phyloP scores from a whole-genome alignment of 2,888 invertebrate species.

The Byasa hedistus region DNA sequence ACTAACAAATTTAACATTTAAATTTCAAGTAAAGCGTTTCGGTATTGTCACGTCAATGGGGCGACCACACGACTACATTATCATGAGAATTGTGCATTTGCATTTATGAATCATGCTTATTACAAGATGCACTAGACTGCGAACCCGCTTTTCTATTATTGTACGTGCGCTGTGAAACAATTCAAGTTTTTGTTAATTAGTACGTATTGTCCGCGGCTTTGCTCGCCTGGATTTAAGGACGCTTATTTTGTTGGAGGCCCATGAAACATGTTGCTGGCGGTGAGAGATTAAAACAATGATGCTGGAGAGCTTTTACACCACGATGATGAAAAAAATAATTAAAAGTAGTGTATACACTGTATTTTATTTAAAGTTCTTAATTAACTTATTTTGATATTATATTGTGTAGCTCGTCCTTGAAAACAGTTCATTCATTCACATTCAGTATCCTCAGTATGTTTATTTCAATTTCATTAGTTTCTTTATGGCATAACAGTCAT shows the following conservation, averaged over 20 bases:
- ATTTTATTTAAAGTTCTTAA: no score
- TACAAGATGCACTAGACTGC: slow-evolving; percentile 31
- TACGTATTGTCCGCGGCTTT: slow-evolving; percentile 30
- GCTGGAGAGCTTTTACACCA: slow-evolving; percentile 3
- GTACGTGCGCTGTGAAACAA: slow-evolving; percentile 30
- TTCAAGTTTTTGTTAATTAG: slow-evolving; percentile 32
- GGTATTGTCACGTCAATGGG: slow-evolving; percentile 19
- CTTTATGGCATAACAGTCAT: slow-evolving; percentile 4
- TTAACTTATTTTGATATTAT: background rate
- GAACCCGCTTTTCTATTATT: slow-evolving; percentile 29
- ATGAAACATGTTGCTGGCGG: slow-evolving; percentile 23
- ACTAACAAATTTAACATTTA: background rate
- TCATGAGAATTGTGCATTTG: slow-evolving; percentile 26
- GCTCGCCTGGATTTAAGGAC: slow-evolving; percentile 27
- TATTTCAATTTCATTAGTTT: background rate
- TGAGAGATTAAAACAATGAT: slow-evolving; percentile 30
- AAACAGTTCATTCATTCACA: background rate
- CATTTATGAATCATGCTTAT: slow-evolving; percentile 31
- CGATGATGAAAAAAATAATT: slow-evolving; percentile 8
- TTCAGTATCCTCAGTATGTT: background rate
- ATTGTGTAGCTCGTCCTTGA: background rate
- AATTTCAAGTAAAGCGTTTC: slow-evolving; percentile 13
- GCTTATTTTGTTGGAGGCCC: slow-evolving; percentile 30
- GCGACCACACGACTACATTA: slow-evolving; percentile 14
- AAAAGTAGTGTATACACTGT: background rate